These are phyloP conservation scores for Phrynocephalus vlangalii DNA, from an alignment of 2,797 vertebrate species.

Conservation along the genomic window DNA sequence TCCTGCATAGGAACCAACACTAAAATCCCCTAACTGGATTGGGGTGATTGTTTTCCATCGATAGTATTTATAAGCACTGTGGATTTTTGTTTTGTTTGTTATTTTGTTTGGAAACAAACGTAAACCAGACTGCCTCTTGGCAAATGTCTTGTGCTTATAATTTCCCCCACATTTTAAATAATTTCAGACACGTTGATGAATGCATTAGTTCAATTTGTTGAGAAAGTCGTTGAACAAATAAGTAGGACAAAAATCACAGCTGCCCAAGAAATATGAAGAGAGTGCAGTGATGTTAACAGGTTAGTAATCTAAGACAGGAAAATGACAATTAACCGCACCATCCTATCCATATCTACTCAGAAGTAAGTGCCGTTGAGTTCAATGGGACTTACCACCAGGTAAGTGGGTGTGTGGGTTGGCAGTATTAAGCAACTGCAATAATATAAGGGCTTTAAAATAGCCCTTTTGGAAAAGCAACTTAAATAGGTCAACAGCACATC, in stretches of 20 bases:
- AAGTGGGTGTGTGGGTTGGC: neutral
- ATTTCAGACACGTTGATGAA: conserved; percentile 55
- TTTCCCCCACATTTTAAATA: conserved; percentile 64
- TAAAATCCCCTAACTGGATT: conserved; percentile 1
- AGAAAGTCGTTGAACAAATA: conserved; percentile 62
- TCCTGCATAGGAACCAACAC: neutral
- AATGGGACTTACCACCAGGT: neutral
- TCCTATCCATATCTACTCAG: neutral
- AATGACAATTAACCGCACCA: conserved; percentile 50
- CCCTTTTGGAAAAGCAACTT: conserved; percentile 71
- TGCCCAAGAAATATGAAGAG: conserved; percentile 64
- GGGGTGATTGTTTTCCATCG: conserved; percentile 53
- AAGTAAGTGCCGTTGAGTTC: neutral
- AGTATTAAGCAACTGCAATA: conserved; percentile 76
- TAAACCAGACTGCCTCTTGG: conserved; percentile 34
- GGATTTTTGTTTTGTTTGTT: neutral
- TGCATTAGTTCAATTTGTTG: conserved; percentile 54
- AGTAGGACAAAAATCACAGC: conserved; percentile 57
- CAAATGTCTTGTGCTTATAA: conserved; percentile 67
- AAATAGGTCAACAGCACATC: conserved; percentile 68
- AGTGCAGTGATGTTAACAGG: conserved; percentile 44
- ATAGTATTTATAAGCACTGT: conserved; percentile 54
- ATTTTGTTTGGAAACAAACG: conserved; percentile 45
- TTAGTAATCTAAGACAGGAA: conserved; percentile 64
- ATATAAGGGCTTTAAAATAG: conserved; percentile 74